Evolutionary conservation across 2,113 vertebrate species (phyloP), one percentile per base, ranked within the genome.

Genomic region (Platanista minor): DNA sequence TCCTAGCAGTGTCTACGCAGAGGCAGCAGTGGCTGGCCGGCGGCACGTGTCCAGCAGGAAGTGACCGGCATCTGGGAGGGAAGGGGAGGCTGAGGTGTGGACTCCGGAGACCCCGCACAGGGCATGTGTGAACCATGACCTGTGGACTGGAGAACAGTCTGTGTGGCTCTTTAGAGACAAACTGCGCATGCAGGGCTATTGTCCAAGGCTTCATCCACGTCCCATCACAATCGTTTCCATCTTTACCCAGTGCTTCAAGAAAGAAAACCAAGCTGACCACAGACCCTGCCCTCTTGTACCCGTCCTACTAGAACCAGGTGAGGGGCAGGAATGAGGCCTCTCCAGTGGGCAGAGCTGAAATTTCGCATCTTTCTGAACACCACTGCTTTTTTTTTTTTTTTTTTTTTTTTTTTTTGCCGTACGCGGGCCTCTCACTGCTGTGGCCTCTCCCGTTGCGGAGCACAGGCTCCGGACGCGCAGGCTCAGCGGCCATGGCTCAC

Each of bases 1-100:
- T 52, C 27, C 41, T 15, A 1, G 31, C 9, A 0, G 2, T 27
- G 31, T 49, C 59, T 59, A 11, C 0, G 0, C 13, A 43, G 41
- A 36, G 82, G 41, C 15, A 15, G 43, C 36, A 18, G 36, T 27
- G 39, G 12, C 31, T 3, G 33, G 1, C 57, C 39, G 10, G n/a
- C 20, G 2, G 41, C 14, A 27, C 2, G 1, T 25, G 75, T n/a
- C 49, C 11, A 14, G 33, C 33, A 36, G 12, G 25, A 9, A 11
- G 61, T 6, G 62, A 31, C 77, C 4, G 5, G 23, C 14, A 2
- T 8, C 8, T 3, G 20, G 15, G 36, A 33, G 31, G 5, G 3
- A 2, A 9, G 23, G 21, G 7, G 62, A n/a, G 29, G 31, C 61
- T 17, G 66, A 57, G 43, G 2, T 36, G 23, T 14, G 25, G 43